Evolutionary conservation across 2,113 vertebrate species (phyloP), one percentile per base, ranked within the genome.

Genomic region (Odocoileus virginianus): DNA sequence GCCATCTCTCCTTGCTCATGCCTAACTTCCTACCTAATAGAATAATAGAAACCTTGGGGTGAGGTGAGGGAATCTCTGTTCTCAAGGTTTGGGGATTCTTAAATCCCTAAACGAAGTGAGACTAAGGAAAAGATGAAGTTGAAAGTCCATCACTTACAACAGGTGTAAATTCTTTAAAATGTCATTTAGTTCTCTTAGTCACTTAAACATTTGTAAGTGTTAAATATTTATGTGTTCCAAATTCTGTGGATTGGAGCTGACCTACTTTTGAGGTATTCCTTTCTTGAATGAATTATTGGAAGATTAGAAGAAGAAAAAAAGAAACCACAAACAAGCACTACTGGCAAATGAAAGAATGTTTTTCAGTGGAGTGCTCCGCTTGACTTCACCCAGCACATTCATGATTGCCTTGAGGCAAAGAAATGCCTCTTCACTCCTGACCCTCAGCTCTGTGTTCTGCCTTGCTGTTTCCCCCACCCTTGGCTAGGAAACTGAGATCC

Each of bases 261-360:
- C 54, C 76, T 85, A 58, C 36, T 93, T 96, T 85, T 36, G 67
- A 85, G 40, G 19, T 58, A 52, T 82, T 82, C 3, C 33, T 88
- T 90, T 78, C 36, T 86, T 85, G 36, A 86, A 81, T 76, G n/a
- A 95, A 83, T 94, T 96, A 52, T 45, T 50, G 36, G 67, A 93
- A 95, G 96, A 89, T 93, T 30, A 94, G 74, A 94, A 86, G 47
- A 84, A 82, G 25, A 43, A 50, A 6, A 45, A 27, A 36, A 67
- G n/a, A 43, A 33, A 16, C 36, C 36, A 76, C 23, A 25, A 27
- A 43, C 36, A 52, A 79, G 52, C 2, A 15, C 23, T 8, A 54
- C 6, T 16, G 67, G 47, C 12, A 89, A 71, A 64, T 2, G 3
- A 45, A 67, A 5, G 19, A 33, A 3, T 84, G 43, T 21, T 7